Percentiles rank a stretch among this genome's conserved stretches.
Conservation (phyloP, 2,888 invertebrate species). For the Pammene fasciana region DNA sequence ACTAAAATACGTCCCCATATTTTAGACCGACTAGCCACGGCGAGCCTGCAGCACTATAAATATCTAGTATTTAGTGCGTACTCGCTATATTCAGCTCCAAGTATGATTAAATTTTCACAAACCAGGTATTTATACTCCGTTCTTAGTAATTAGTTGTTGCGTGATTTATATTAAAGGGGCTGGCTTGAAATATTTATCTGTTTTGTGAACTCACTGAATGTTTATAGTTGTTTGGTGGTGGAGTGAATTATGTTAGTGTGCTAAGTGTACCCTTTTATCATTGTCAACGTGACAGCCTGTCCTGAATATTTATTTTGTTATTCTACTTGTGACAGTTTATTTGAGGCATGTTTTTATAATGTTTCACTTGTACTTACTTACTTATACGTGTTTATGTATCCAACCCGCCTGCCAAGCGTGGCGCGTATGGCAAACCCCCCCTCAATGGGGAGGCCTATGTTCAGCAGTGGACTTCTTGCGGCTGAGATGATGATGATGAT, state of each 20-base stretch:
- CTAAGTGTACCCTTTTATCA: slow-evolving; percentile 13
- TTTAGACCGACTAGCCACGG: slow-evolving; percentile 43
- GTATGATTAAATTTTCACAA: slow-evolving; percentile 38
- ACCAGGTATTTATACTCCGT: slow-evolving; percentile 36
- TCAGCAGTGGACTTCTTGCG: too few species aligned
- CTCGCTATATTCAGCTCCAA: slow-evolving; percentile 41
- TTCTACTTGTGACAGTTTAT: slow-evolving; percentile 10
- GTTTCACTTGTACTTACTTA: neutral
- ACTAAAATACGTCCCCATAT: slow-evolving; percentile 35
- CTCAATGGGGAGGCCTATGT: too few species aligned
- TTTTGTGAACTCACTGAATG: slow-evolving; percentile 14
- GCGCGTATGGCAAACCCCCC: too few species aligned
- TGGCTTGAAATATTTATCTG: slow-evolving; percentile 31
- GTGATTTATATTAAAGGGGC: slow-evolving; percentile 34
- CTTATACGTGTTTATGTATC: too few species aligned
- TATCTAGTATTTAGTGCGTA: slow-evolving; percentile 47
- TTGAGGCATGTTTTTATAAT: neutral
- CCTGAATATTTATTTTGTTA: slow-evolving; percentile 14
- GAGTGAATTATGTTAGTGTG: slow-evolving; percentile 12
- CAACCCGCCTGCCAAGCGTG: too few species aligned
- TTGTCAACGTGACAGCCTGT: slow-evolving; percentile 4
- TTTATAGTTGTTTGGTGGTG: slow-evolving; percentile 12
- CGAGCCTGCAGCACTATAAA: slow-evolving; percentile 56
- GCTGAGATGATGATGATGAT: too few species aligned
- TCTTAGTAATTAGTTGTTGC: slow-evolving; percentile 25